Evolutionary conservation across 2,888 invertebrate species (phyloP), one percentile per base, ranked within the genome.

Genomic region (Zhuqinia jingwanae): DNA sequence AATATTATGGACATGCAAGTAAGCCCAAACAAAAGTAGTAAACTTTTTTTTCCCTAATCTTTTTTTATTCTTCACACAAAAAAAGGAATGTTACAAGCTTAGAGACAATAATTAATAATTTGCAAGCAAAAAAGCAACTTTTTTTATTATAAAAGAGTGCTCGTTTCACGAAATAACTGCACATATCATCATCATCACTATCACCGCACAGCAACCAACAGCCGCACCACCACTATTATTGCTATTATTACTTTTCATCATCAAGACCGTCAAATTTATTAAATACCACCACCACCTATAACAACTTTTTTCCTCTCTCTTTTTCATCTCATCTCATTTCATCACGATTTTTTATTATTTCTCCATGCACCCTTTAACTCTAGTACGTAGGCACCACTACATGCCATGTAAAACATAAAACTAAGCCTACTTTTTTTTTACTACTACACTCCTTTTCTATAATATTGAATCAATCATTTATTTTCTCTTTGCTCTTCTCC

Each of bases 1-100:
- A 89, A 87, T 78, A 36, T 3, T 36, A 89, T 89, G 89, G 89
- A 89, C 88, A 88, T 89, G 87, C 88, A 89, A 87, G 89, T 89
- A 84, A 89, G 89, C 20, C 58, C 11, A 58, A 58, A 58, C 58
- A 50, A 13, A n/a, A n/a, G n/a, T 58, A 47, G 50, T 17, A 42
- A 6, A n/a, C 6, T 45, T 63, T 63, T 63, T 27, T 30, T 36
- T 36, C 36, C 5, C 8, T 36, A 36, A 36, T 36, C 36, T 36
- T 36, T 36, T 36, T 36, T 36, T 36, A 50, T 15, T 50, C 50
- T 50, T 13, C n/a, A 5, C 50, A 50, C 15, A 13, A 50, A 50
- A 50, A 50, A 50, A 15, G 50, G 50, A 50, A 50, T 36, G 36
- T 36, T 6, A 36, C 36, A 36, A 36, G 36, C 36, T 36, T 36